These are phyloP conservation scores for Dryocosmus kuriphilus DNA, from an alignment of 2,888 invertebrate species.

Conservation along the genomic window DNA sequence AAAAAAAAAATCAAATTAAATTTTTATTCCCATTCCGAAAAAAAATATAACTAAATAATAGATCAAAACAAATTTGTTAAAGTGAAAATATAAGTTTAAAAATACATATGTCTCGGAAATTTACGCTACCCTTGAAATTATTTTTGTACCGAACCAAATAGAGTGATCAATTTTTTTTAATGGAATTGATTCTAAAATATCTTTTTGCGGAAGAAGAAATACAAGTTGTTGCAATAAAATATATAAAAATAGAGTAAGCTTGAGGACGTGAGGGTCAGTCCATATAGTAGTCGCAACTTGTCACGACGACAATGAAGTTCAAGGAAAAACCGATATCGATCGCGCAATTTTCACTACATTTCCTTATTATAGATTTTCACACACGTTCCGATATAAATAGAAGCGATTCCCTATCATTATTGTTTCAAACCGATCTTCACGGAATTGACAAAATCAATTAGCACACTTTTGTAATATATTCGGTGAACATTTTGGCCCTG, in stretches of 20 bases:
- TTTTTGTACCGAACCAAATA: neutral
- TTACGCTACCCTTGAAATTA: neutral
- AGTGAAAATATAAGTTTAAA: neutral
- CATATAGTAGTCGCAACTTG: conserved; percentile 14
- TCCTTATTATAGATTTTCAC: neutral
- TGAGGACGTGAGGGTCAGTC: neutral
- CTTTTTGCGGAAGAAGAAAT: neutral
- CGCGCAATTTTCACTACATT: neutral
- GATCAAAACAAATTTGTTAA: too few relatives aligned
- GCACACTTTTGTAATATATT: neutral
- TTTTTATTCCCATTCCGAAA: neutral
- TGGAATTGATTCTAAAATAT: neutral
- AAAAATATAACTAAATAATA: neutral
- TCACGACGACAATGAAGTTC: conserved; percentile 24
- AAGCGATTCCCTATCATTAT: neutral
- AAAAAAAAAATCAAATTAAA: conserved; percentile 7
- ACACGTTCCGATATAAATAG: neutral
- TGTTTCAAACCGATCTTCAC: neutral
- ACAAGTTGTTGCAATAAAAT: neutral
- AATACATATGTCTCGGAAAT: neutral
- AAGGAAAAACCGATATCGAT: conserved; percentile 31
- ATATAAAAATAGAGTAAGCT: conserved; percentile 10
- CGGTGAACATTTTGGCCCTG: neutral
- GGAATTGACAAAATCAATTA: neutral
- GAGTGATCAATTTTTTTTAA: neutral